Percentiles rank a stretch among this genome's conserved stretches.
Evolutionary conservation across 2,113 vertebrate genomes (phyloP).

Genomic region (Prunella himalayana): DNA sequence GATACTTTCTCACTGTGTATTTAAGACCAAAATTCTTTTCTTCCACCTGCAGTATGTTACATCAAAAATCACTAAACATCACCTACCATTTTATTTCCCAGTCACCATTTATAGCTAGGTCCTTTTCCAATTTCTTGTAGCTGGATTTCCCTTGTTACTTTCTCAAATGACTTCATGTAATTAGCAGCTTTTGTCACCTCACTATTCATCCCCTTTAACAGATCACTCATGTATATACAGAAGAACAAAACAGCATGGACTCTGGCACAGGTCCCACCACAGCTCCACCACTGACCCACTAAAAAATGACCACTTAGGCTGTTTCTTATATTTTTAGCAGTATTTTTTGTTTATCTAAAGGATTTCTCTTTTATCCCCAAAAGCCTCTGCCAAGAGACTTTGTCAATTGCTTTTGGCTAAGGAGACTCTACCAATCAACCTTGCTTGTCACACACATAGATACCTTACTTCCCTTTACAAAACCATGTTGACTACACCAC

Average conservation of each 20-base stretch:
- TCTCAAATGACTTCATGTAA: neutral
- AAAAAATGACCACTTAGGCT: neutral
- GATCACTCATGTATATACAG: neutral
- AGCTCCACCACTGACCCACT: neutral
- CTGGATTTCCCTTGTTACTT: neutral
- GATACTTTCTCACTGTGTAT: neutral
- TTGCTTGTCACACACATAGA: neutral
- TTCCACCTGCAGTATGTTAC: neutral
- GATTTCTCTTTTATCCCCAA: neutral
- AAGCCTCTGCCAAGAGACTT: neutral
- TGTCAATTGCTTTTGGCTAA: neutral
- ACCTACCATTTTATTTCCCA: neutral
- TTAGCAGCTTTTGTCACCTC: neutral
- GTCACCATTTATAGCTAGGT: neutral
- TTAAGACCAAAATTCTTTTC: neutral
- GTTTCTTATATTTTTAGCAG: neutral
- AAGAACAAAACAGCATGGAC: neutral
- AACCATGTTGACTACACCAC: neutral
- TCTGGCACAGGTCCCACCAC: neutral
- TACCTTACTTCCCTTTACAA: neutral
- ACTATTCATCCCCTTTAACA: neutral
- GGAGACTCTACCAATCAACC: neutral
- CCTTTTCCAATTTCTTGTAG: neutral
- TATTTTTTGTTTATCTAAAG: neutral
- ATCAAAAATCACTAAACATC: neutral